A percentile compares a stretch with the other conserved stretches of the same genome.
These are phyloP conservation scores for Erebia ligea DNA, from an alignment of 2,888 invertebrate genomes.

Conservation along the genomic window DNA sequence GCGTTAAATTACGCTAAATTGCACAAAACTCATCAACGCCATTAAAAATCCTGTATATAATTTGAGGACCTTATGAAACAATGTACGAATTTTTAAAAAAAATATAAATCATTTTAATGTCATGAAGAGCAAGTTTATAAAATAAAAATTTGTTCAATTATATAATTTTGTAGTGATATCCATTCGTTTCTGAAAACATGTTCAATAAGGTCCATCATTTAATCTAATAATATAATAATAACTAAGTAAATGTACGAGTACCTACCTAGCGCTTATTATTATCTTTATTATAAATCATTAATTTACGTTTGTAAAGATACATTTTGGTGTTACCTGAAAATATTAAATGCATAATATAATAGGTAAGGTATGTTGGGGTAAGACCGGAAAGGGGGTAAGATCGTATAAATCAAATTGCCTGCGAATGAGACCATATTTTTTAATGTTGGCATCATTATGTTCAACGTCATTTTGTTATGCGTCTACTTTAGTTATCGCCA, in stretches of 20 bases:
- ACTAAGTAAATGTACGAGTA: background rate
- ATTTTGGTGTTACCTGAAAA: conserved; percentile 9
- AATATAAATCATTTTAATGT: too few relatives aligned
- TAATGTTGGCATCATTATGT: too few relatives aligned
- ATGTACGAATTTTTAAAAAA: background rate
- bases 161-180: background rate
- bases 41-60: conserved; percentile 7
- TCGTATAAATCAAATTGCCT: too few relatives aligned
- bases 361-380: too few relatives aligned
- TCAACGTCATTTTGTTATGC: too few relatives aligned
- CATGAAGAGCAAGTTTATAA: too few relatives aligned
- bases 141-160: too few relatives aligned
- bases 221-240: background rate
- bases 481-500: too few relatives aligned
- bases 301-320: background rate
- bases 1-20: background rate
- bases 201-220: conserved; percentile 9
- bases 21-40: background rate
- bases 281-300: background rate
- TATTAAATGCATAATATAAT: background rate
- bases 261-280: conserved; percentile 4
- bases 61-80: background rate
- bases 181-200: background rate
- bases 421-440: too few relatives aligned
- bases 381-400: too few relatives aligned